Percentiles rank a stretch among this genome's conserved stretches.
Evolutionary conservation across 2,113 vertebrate species (phyloP).

Genomic region (Alaudala cheleensis): DNA sequence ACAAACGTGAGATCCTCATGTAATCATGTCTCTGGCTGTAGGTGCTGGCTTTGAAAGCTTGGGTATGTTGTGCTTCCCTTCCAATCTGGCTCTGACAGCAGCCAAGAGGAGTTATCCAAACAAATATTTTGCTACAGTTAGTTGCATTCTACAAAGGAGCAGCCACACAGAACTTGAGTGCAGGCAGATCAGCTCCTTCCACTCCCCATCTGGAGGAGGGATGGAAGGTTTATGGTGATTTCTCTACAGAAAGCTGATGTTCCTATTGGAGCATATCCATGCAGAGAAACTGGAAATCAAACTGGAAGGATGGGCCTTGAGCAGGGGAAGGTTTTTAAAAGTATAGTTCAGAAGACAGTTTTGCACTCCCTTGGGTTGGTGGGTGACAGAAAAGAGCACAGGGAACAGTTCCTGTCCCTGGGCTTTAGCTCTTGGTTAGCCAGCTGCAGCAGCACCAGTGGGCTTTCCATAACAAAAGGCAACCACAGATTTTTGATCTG

Average conservation of each 20-base stretch:
- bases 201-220: rapidly evolving
- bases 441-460: background rate
- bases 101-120: background rate
- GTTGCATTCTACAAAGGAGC: background rate
- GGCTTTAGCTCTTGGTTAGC: background rate
- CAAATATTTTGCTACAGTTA: background rate
- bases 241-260: background rate
- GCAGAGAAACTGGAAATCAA: background rate
- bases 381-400: background rate
- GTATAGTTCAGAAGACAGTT: background rate
- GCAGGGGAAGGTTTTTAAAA: background rate
- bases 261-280: no score
- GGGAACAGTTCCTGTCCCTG: background rate
- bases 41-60: background rate
- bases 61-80: background rate
- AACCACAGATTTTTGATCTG: background rate
- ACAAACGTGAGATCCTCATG: background rate
- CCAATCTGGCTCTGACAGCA: background rate
- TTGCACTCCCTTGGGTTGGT: background rate
- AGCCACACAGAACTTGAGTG: background rate
- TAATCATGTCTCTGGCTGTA: background rate
- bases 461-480: background rate
- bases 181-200: background rate
- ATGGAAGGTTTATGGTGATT: background rate
- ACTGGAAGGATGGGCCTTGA: background rate